A percentile compares a stretch with the other conserved stretches of the same genome.
These are phyloP conservation scores for Eurytemora carolleeae DNA, from an alignment of 1,140 invertebrate genomes.

Conservation along the genomic window DNA sequence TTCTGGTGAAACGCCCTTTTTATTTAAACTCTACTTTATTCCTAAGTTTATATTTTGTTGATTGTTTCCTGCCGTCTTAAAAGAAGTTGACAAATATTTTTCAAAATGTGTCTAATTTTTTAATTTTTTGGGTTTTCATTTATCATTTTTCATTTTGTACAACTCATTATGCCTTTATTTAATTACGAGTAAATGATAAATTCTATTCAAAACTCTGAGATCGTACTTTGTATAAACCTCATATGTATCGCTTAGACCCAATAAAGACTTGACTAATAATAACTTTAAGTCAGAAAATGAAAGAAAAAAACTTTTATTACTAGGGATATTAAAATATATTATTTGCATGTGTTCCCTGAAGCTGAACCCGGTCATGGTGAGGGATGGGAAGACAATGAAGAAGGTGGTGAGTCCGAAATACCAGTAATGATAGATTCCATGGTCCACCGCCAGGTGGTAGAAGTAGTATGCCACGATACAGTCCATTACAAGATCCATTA, in stretches of 20 bases:
- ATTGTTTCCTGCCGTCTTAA: too few species aligned
- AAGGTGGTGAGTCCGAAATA: conserved; percentile 21
- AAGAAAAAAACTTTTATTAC: neutral
- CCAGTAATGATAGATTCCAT: conserved; percentile 14
- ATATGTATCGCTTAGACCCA: neutral
- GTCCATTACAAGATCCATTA: conserved; percentile 11
- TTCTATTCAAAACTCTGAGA: too few species aligned
- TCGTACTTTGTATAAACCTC: conserved; percentile 4
- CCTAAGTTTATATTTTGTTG: too few species aligned
- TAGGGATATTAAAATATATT: neutral
- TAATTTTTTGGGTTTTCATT: too few species aligned
- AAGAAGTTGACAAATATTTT: too few species aligned
- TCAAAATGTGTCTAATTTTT: too few species aligned
- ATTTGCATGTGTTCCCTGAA: conserved; percentile 23
- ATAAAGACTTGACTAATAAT: too few species aligned
- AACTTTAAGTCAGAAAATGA: neutral
- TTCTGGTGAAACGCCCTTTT: too few species aligned
- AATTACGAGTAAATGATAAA: too few species aligned
- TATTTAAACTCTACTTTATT: too few species aligned
- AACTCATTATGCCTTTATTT: too few species aligned
- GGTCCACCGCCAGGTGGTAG: conserved; percentile 1
- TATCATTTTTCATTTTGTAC: too few species aligned
- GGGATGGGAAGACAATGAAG: conserved; percentile 22
- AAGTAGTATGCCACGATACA: conserved; percentile 6
- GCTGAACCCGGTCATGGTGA: conserved; percentile 23